Conservation (phyloP, 2,797 vertebrate genomes). For the Gambelia wislizenii region DNA sequence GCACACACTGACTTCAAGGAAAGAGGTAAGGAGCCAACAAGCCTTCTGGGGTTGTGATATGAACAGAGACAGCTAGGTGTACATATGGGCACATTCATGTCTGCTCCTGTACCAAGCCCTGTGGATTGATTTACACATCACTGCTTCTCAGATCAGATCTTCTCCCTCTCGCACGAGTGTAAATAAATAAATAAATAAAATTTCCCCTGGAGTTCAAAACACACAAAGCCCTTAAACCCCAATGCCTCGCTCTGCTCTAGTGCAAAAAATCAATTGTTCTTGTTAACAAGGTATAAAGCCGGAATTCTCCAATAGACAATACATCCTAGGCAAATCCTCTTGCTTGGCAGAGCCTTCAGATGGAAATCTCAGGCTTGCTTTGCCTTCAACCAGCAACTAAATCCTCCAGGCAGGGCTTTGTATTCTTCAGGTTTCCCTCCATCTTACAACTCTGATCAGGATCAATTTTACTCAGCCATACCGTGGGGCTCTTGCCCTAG, state of each 20-base stretch:
- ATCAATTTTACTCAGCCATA: background rate
- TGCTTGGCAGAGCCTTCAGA: constrained; percentile 11
- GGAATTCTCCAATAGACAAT: constrained; percentile 3
- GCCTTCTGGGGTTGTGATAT: background rate
- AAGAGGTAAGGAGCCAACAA: background rate
- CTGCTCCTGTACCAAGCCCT: background rate
- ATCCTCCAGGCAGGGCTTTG: background rate
- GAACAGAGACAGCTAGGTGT: background rate
- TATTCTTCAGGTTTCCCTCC: background rate
- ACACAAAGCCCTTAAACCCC: constrained; percentile 46
- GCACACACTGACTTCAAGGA: background rate
- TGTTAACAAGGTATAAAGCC: constrained; percentile 17
- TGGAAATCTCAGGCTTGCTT: background rate
- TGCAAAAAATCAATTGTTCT: constrained; percentile 66
- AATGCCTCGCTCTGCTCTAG: background rate
- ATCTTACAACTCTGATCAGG: background rate
- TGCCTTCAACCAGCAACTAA: background rate
- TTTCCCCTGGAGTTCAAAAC: constrained; percentile 33
- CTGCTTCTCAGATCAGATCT: background rate
- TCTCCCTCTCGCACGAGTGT: constrained; percentile 31
- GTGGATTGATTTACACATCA: background rate
- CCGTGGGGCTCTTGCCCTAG: background rate
- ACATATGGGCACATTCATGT: background rate
- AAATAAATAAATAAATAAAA: background rate
- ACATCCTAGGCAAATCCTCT: constrained; percentile 39